A percentile compares a stretch with the other conserved stretches of the same genome.
phyloP scores from a whole-genome alignment of 1,140 invertebrate genomes.

The Geopemphigus sp. region DNA sequence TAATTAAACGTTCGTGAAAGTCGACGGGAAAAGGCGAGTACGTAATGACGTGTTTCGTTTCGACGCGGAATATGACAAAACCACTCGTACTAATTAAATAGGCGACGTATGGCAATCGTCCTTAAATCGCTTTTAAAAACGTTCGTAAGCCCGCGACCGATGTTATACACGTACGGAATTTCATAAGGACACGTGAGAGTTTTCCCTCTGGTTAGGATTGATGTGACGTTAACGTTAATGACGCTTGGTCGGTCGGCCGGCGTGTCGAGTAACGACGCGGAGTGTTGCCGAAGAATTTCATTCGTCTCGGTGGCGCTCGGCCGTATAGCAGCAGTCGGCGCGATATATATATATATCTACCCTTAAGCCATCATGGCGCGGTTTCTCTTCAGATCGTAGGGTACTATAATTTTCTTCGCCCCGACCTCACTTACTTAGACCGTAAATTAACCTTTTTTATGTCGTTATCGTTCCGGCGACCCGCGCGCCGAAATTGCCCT shows the following conservation, averaged over 20 bases:
- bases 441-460: slow-evolving; percentile 28
- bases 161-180: too few species aligned
- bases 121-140: too few species aligned
- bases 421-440: slow-evolving; percentile 26
- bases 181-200: not conserved
- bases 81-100: too few species aligned
- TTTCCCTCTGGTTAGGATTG: not conserved
- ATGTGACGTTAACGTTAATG: slow-evolving; percentile 38
- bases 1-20: too few species aligned
- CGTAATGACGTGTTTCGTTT: too few species aligned
- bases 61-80: too few species aligned
- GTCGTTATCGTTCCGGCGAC: not conserved
- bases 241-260: slow-evolving; percentile 7
- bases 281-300: slow-evolving; percentile 36
- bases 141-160: too few species aligned
- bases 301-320: slow-evolving; percentile 19
- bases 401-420: slow-evolving; percentile 32
- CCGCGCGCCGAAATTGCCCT: not conserved
- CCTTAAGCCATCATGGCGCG: not conserved
- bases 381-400: slow-evolving; percentile 10
- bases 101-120: too few species aligned
- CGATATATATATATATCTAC: not conserved
- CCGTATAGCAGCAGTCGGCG: not conserved
- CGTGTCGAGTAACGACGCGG: not conserved
- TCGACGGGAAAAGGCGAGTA: too few species aligned